Base-by-base conservation (phyloP, 2,888 invertebrate species). In the Hydriomena furcata region DNA sequence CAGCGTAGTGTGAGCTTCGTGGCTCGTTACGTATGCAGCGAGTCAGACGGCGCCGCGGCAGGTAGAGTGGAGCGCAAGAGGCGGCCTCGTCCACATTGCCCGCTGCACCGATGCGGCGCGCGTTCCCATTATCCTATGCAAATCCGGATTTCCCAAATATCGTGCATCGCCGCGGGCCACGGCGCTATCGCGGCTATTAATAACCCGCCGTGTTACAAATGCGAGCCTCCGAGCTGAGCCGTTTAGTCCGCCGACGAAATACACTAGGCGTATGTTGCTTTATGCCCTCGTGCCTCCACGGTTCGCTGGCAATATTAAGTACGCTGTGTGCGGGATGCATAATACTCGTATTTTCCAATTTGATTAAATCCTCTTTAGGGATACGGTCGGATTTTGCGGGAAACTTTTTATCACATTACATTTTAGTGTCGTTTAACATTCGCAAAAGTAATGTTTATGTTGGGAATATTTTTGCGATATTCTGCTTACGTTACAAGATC, bases 101-200 rank as follows among this genome's bases (percentile, higher is more conserved):
- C 62, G 65, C 60, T 73, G 50, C 51, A 52, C 76, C 74, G 74
- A 60, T 57, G 63, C 58, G 49, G 63, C 64, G 65, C 66, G 69
- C 67, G 65, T 69, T 67, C 69, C 82, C 76, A 89, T 89, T 86
- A 88, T 84, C 82, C 84, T 85, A 87, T 88, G 87, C 87, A 87
- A 88, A 89, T 86, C 83, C 84, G 84, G 81, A 83, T 86, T 84
- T 79, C 79, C 83, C 79, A 84, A 87, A 88, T 83, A 86, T 81
- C 84, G 81, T 80, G 80, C 75, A 72, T 63, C 65, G 80, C 86
- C 83, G 82, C 83, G 79, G 82, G 84, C 81, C 76, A 79, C 79
- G 72, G 77, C 72, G 81, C 84, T 83, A 84, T 84, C 83, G 81
- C 79, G 78, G 78, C 87, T 85, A 87, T 87, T 85, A 88, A 85